Percentiles rank a stretch among this genome's conserved stretches.
Evolutionary conservation across 1,140 invertebrate genomes (phyloP).

Genomic region (Vanessa atalanta): DNA sequence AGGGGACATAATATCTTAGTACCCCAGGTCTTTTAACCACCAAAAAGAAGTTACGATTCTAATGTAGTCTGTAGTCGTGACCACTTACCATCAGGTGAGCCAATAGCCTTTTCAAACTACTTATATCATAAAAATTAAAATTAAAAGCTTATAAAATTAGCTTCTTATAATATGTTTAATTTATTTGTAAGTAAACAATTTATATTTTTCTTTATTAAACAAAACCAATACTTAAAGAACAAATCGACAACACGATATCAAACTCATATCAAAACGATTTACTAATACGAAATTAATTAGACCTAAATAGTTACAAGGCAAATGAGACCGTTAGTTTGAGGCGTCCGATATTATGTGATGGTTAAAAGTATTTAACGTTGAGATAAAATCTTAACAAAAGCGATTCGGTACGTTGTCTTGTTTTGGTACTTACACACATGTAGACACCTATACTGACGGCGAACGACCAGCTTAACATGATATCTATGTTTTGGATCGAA

Average conservation of each 20-base stretch:
- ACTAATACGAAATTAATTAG: constrained; percentile 18
- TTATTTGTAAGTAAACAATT: too few species aligned
- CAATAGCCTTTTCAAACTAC: too few species aligned
- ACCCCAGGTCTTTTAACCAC: too few species aligned
- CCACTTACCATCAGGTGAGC: too few species aligned
- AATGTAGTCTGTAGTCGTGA: too few species aligned
- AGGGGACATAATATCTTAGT: too few species aligned
- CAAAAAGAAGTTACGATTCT: too few species aligned
- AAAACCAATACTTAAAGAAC: not conserved
- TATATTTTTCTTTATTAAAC: not conserved
- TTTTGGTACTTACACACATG: constrained; percentile 70
- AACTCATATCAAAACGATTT: not conserved
- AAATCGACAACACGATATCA: not conserved
- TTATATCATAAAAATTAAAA: too few species aligned
- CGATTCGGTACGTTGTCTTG: constrained; percentile 76
- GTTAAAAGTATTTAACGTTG: constrained; percentile 77
- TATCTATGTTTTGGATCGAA: constrained; percentile 24
- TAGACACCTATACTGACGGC: constrained; percentile 64
- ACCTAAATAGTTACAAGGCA: constrained; percentile 42
- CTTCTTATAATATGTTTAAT: too few species aligned
- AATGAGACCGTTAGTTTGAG: constrained; percentile 56
- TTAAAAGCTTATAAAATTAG: too few species aligned
- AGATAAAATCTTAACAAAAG: constrained; percentile 79
- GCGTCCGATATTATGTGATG: constrained; percentile 71
- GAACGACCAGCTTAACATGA: constrained; percentile 46